Base-by-base conservation (phyloP, 2,888 invertebrate species). In the Maniola hyperantus region DNA sequence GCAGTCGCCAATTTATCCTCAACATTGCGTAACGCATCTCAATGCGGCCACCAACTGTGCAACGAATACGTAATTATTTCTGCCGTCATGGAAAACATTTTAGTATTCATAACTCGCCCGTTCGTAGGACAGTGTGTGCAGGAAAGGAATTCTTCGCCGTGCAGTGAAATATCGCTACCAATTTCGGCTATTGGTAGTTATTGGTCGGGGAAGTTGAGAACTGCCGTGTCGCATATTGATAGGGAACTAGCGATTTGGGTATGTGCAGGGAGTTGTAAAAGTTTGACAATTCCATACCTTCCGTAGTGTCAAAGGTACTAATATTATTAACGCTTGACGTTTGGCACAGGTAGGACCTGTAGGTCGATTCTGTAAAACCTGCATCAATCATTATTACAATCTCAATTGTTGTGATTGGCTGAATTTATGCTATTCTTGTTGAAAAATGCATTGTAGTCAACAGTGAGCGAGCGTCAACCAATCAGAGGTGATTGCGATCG, bases 21-120 rank as follows among this genome's bases (percentile, higher is more conserved):
- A 69, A 7, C 66, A 57, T 71, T 68, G 69, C 70, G 72, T 68
- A 73, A 71, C 62, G 65, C 65, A 55, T 48, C 55, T 60, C 39
- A 55, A 63, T 68, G 70, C 70, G 71, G 75, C 73, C 70, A 73
- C 69, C 73, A 66, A 64, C 68, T 76, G 73, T 65, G 72, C 70
- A 70, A 60, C 68, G 70, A 72, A 75, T 74, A 73, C 69, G 71
- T 75, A 71, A 73, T 64, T 68, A 26, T 69, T 67, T 34, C 44
- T 64, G 50, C 70, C 62, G 63, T 66, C 65, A 64, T 64, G 69
- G 64, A 61, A 34, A 15, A 58, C 50, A 18, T 54, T 68, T 69
- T 67, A 57, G 53, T 67, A 73, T 70, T 71, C 68, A 71, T 54
- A 68, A 48, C 64, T 54, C 62, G 65, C 67, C 36, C 55, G 61